phyloP scores from a whole-genome alignment of 64 coral and sea anemone species.

The Actinia equina region DNA sequence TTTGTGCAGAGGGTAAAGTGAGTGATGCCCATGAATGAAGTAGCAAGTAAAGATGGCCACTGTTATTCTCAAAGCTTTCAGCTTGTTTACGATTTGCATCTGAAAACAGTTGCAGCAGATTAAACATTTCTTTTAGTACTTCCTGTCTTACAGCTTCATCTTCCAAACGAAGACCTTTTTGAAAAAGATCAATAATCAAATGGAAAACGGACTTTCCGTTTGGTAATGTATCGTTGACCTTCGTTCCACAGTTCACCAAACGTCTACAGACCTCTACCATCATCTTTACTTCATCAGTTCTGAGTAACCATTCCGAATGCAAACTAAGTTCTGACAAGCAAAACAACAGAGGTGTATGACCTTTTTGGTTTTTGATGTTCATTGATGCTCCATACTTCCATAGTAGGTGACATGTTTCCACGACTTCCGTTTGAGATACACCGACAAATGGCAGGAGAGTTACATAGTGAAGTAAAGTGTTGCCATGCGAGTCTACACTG shows the following conservation, averaged over 20 bases:
- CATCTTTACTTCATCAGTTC: not conserved
- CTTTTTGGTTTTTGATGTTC: not conserved
- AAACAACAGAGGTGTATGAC: slow-evolving; percentile 6
- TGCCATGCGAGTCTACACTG: slow-evolving; percentile 12
- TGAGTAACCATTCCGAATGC: not conserved
- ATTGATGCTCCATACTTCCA: not conserved
- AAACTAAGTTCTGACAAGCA: not conserved
- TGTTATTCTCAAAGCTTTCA: not conserved
- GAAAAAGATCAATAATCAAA: not conserved
- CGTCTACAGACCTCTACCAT: not conserved
- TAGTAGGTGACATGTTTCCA: not conserved
- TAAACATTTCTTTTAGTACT: not conserved
- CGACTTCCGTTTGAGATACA: not conserved
- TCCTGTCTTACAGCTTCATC: not conserved
- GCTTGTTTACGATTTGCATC: not conserved
- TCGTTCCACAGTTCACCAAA: not conserved
- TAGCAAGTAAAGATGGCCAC: not conserved
- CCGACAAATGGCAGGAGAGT: not conserved
- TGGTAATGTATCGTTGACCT: not conserved
- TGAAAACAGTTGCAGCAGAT: slow-evolving; percentile 1
- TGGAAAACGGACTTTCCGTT: slow-evolving; percentile 9
- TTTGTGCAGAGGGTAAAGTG: not conserved
- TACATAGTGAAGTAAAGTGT: slow-evolving; percentile 7
- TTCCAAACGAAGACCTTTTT: not conserved
- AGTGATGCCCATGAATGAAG: slow-evolving; percentile 9